Conservation (phyloP, 1,140 invertebrate species). For the Antheraea mylitta region DNA sequence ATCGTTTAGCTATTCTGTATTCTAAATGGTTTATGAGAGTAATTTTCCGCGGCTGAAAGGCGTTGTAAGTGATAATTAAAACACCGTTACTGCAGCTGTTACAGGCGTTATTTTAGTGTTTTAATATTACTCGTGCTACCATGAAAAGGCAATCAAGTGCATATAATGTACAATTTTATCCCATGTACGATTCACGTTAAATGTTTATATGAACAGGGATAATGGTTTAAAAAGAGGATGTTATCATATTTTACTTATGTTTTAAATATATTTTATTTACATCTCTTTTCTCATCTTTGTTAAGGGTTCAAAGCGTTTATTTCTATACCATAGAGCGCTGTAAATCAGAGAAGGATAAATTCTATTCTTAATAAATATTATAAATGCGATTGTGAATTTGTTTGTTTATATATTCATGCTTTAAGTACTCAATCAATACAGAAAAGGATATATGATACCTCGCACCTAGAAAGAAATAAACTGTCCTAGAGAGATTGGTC, state of each 20-base stretch:
- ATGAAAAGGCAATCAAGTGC: constrained; percentile 47
- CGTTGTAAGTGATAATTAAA: constrained; percentile 73
- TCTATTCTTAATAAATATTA: too few species aligned
- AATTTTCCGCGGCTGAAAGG: constrained; percentile 63
- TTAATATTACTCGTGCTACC: constrained; percentile 51
- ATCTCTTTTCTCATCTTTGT: too few species aligned
- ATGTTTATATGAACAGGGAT: neutral
- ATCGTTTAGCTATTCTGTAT: constrained; percentile 57
- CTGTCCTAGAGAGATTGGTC: too few species aligned
- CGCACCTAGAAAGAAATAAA: too few species aligned
- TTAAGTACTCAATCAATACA: too few species aligned
- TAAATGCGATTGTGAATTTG: too few species aligned
- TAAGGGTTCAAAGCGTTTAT: too few species aligned
- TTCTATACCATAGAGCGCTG: too few species aligned
- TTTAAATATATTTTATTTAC: too few species aligned
- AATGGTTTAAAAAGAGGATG: neutral
- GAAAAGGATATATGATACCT: too few species aligned
- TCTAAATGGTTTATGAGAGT: constrained; percentile 67
- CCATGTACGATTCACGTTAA: neutral
- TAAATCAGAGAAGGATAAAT: too few species aligned
- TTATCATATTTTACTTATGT: neutral
- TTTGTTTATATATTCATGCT: too few species aligned
- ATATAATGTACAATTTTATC: constrained; percentile 30
- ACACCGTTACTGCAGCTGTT: constrained; percentile 66
- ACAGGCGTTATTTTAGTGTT: constrained; percentile 54